Evolutionary conservation across 64 coral and sea anemone genomes (phyloP).

Genomic region (Montipora capricornis): DNA sequence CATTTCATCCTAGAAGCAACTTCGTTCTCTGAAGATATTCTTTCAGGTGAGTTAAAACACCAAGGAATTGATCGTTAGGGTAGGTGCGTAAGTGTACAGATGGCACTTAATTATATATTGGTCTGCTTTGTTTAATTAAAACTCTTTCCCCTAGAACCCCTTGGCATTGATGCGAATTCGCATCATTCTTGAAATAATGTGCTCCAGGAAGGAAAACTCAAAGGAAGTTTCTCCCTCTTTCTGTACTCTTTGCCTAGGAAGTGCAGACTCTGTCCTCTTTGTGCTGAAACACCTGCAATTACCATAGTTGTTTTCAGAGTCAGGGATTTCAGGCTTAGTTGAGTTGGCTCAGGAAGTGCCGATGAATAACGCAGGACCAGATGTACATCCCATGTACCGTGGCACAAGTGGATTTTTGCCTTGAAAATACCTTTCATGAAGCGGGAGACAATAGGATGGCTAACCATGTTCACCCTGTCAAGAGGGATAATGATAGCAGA

Average conservation of each 20-base stretch:
- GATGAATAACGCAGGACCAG: slow-evolving; percentile 26
- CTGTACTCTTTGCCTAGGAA: slow-evolving; percentile 49
- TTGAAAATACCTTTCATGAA: not conserved
- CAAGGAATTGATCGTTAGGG: slow-evolving; percentile 26
- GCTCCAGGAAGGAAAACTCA: slow-evolving; percentile 36
- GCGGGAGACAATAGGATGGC: too few species aligned
- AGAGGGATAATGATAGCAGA: too few species aligned
- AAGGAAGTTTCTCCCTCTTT: not conserved
- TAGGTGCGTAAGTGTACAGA: slow-evolving; percentile 38
- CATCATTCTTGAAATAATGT: not conserved
- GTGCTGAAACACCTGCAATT: slow-evolving; percentile 44
- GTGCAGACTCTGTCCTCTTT: slow-evolving; percentile 41
- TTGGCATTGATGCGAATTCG: too few species aligned
- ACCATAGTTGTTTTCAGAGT: slow-evolving; percentile 5
- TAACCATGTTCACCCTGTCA: too few species aligned
- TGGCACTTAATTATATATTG: slow-evolving; percentile 50
- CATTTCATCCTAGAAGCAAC: not conserved
- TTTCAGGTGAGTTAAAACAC: slow-evolving; percentile 24
- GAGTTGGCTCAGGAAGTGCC: not conserved
- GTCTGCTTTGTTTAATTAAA: slow-evolving; percentile 37
- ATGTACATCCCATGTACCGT: slow-evolving; percentile 30
- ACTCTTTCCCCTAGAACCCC: too few species aligned
- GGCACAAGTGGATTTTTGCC: not conserved
- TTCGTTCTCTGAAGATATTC: slow-evolving; percentile 45
- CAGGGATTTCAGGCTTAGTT: not conserved